Conservation (phyloP, 2,797 vertebrate species). For the Helarctos malayanus region DNA sequence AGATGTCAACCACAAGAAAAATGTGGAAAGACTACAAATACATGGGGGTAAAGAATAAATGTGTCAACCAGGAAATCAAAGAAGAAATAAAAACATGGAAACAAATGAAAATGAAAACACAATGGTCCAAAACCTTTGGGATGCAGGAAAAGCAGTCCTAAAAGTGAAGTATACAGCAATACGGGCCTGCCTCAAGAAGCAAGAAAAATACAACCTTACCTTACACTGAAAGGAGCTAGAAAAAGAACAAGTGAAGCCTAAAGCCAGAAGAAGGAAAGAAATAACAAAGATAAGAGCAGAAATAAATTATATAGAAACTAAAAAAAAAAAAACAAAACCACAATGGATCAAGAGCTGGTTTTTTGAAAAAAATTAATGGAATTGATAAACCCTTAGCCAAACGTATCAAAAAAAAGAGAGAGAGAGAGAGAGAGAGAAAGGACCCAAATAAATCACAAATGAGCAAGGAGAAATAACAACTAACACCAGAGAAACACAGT, state of each 20-base stretch:
- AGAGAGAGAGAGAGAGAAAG: not conserved
- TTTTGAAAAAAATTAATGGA: not conserved
- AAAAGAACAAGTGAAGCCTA: not conserved
- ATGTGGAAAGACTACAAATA: not conserved
- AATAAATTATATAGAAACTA: not conserved
- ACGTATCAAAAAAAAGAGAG: not conserved
- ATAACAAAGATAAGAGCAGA: not conserved
- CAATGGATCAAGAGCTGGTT: not conserved
- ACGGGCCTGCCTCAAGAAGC: not conserved
- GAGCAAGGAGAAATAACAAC: not conserved
- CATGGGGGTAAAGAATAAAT: not conserved
- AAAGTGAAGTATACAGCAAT: not conserved
- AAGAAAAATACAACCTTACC: not conserved
- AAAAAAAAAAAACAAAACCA: not conserved
- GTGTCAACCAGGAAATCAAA: not conserved
- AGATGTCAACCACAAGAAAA: not conserved
- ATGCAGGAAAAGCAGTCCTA: not conserved
- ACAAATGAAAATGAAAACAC: not conserved
- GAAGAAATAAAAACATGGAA: not conserved
- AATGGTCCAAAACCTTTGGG: not conserved
- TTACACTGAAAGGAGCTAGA: not conserved
- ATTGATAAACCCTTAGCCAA: not conserved
- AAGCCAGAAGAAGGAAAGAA: not conserved
- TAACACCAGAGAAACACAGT: not conserved
- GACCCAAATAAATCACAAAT: not conserved